Evolutionary conservation across 2,888 invertebrate species (phyloP), one percentile per base, ranked within the genome.

Genomic region (Lasioglossum leucozonium): DNA sequence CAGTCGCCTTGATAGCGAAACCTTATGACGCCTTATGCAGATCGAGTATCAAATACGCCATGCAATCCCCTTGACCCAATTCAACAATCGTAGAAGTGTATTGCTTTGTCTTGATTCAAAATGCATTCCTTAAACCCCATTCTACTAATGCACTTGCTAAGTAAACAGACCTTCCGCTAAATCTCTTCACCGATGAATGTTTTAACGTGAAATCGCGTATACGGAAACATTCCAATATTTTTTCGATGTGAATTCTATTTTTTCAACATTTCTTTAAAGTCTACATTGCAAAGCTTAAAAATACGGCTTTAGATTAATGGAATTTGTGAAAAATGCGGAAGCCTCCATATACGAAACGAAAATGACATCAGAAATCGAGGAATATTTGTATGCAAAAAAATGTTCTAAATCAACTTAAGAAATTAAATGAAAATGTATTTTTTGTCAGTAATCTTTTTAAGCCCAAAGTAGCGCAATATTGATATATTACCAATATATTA

Each of bases 1-100:
- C 88, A 91, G 89, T 85, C 77, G 89, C 90, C 93, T 93, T 92
- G 92, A 93, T 93, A 92, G 79, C 81, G 93, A 93, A 93, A 90
- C 93, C 93, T 88, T 91, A 93, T 81, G 87, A 87, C 82, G 86
- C 84, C 88, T 91, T 91, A 92, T 92, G 92, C 89, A 91, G 90
- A 92, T 91, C 75, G 87, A 87, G 87, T 87, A 89, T 86, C 88
- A 90, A 89, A 87, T 88, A 83, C 82, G 79, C 75, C 84, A 87
- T 88, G 87, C 85, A 86, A 77, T 77, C 81, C 81, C 91, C 92
- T 93, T 93, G 93, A 93, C 93, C 93, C 81, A 88, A 88, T 89
- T 86, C 81, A 76, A 87, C 80, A 84, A 72, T 81, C 55, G 73
- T 51, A 77, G 82, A 85, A 86, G 84, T 80, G 65, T 71, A 74